Conservation (phyloP, 1,140 invertebrate species). For the Pseudobourletiella spinata region DNA sequence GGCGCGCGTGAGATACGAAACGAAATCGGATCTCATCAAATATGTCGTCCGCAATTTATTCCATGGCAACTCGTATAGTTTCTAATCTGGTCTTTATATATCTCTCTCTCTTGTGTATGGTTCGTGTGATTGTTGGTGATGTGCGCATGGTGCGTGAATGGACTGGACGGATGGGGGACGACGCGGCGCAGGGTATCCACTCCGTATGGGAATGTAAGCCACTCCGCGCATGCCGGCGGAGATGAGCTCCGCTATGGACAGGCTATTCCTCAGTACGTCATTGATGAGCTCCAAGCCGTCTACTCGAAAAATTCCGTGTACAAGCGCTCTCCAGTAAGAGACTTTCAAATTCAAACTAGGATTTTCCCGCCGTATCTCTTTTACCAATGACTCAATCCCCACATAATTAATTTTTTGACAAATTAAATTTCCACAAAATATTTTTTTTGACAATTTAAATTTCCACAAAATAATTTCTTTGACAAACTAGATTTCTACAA, state of each 20-base stretch:
- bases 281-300: constrained; percentile 14
- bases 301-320: constrained; percentile 2
- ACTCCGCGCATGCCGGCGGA: not conserved
- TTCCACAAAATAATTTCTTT: too few species aligned
- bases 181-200: constrained; percentile 11
- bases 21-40: not conserved
- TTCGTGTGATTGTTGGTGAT: not conserved
- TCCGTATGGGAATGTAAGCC: constrained; percentile 33
- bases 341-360: not conserved
- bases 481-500: too few species aligned
- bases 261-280: constrained; percentile 13
- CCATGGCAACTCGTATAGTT: not conserved
- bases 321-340: constrained; percentile 14
- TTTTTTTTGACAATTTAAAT: too few species aligned
- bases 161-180: not conserved
- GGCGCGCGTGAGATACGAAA: too few species aligned
- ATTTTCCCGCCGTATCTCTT: not conserved
- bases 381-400: too few species aligned
- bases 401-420: too few species aligned
- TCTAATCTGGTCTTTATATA: not conserved
- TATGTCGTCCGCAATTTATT: not conserved
- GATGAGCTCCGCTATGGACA: constrained; percentile 10
- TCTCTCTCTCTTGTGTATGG: not conserved
- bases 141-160: not conserved
- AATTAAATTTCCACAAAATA: too few species aligned